Percentiles rank a stretch among this genome's conserved stretches.
Conservation (phyloP, 2,888 invertebrate species). For the Athalia rosae region DNA sequence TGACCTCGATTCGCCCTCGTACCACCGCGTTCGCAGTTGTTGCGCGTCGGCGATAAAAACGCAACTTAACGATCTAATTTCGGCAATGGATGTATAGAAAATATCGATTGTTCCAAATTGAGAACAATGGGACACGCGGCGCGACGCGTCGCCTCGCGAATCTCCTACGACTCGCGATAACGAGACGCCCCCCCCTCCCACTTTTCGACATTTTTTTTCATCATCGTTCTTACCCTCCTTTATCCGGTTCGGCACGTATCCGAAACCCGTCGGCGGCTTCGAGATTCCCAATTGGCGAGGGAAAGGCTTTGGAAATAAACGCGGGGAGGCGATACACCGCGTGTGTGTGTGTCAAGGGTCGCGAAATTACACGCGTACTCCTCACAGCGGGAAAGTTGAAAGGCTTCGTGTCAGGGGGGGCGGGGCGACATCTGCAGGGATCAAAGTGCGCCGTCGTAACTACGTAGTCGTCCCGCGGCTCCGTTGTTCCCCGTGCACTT, state of each 20-base stretch:
- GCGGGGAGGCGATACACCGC: neutral
- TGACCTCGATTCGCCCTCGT: slow-evolving; percentile 10
- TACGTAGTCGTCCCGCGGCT: too few relatives aligned
- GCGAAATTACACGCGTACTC: neutral
- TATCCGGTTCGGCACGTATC: neutral
- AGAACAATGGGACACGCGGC: slow-evolving; percentile 6
- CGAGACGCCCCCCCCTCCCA: too few relatives aligned
- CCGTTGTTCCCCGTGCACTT: too few relatives aligned
- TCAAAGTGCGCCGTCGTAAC: too few relatives aligned
- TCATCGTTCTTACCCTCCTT: too few relatives aligned
- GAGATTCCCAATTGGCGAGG: slow-evolving; percentile 16
- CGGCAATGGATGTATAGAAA: slow-evolving; percentile 6
- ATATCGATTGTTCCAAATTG: slow-evolving; percentile 38
- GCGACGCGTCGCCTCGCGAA: neutral
- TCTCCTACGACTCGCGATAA: neutral
- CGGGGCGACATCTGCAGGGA: too few relatives aligned
- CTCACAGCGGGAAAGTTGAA: neutral
- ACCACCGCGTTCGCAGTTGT: too few relatives aligned
- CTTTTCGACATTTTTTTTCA: too few relatives aligned
- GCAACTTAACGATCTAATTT: slow-evolving; percentile 31
- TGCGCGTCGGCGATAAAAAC: neutral
- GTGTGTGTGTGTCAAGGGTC: slow-evolving; percentile 23
- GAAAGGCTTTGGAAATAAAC: neutral
- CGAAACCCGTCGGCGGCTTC: neutral
- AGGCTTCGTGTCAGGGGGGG: too few relatives aligned